phyloP scores from a whole-genome alignment of 2,113 vertebrate genomes.

The Acrocephalus kingi region DNA sequence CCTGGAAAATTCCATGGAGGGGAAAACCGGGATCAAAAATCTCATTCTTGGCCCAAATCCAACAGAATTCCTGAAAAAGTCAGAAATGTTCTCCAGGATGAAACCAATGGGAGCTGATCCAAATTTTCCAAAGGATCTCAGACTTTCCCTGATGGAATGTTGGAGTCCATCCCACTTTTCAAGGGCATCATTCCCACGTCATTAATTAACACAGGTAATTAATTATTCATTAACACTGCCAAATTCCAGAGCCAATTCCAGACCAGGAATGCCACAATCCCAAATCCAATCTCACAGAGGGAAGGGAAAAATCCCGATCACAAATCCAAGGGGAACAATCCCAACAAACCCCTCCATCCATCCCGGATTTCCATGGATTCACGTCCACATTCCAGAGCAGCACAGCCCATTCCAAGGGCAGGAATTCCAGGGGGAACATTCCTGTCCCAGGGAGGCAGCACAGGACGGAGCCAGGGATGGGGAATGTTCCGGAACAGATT shows the following conservation, averaged over 20 bases:
- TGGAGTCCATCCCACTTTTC: rapidly evolving
- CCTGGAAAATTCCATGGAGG: rapidly evolving
- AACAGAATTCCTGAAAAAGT: rapidly evolving
- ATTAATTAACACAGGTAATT: background rate
- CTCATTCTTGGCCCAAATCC: rapidly evolving
- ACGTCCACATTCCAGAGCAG: too few relatives aligned
- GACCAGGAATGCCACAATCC: rapidly evolving
- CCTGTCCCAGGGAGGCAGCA: too few relatives aligned
- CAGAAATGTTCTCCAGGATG: rapidly evolving
- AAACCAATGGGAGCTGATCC: rapidly evolving
- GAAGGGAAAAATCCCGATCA: rapidly evolving
- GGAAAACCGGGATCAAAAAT: rapidly evolving
- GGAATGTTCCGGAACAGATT: too few relatives aligned
- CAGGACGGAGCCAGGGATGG: background rate
- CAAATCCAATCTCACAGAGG: rapidly evolving
- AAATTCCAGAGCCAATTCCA: rapidly evolving
- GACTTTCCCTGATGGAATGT: rapidly evolving
- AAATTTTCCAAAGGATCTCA: background rate
- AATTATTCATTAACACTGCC: rapidly evolving
- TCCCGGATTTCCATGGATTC: background rate
- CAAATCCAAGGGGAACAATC: rapidly evolving
- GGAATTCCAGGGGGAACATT: too few relatives aligned
- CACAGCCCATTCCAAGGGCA: too few relatives aligned
- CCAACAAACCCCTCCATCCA: rapidly evolving
- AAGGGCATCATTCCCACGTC: rapidly evolving